Evolutionary conservation across 2,797 vertebrate species (phyloP), one percentile per base, ranked within the genome.

Genomic region (Xyrichtys novacula): DNA sequence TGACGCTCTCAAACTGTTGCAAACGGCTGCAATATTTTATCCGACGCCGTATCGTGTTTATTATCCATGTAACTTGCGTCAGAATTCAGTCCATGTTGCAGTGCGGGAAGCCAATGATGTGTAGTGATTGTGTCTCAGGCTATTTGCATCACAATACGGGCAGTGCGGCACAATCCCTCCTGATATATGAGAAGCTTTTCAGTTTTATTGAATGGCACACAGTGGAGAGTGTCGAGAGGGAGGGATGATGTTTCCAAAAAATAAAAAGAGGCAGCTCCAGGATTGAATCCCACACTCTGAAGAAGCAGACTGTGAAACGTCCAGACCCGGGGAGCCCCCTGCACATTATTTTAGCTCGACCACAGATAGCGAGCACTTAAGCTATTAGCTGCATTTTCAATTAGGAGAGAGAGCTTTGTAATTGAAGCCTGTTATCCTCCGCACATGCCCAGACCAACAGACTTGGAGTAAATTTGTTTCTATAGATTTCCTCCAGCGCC

Each of bases 351-450:
- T 80, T 74, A 68, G 66, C 67, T 52, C n/a, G n/a, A 39, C 57
- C 53, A 63, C 74, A 88, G 74, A 89, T 83, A 85, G 62, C 47
- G 53, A 85, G 80, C 83, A 89, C 87, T 91, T 90, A 90, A 81
- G 76, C 85, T 86, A 87, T 92, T 90, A 89, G 78, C 67, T 81
- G 65, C 65, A 66, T 76, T 87, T 88, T 89, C 78, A 90, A 89
- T 90, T 81, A 88, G 82, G 63, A 81, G 76, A 79, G 72, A 84
- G 73, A 71, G 76, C 69, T 88, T 80, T 85, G 82, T 85, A 88
- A 88, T 84, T 81, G 83, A 85, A 78, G 84, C 72, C 78, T 54
- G 82, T 85, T 86, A 87, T 85, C 87, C 86, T 82, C 65, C 70
- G 80, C 81, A 85, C 81, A 86, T 88, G 81, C 74, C 26, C 83